Conservation (phyloP, 2,888 invertebrate species). For the Oscheius sp. region DNA sequence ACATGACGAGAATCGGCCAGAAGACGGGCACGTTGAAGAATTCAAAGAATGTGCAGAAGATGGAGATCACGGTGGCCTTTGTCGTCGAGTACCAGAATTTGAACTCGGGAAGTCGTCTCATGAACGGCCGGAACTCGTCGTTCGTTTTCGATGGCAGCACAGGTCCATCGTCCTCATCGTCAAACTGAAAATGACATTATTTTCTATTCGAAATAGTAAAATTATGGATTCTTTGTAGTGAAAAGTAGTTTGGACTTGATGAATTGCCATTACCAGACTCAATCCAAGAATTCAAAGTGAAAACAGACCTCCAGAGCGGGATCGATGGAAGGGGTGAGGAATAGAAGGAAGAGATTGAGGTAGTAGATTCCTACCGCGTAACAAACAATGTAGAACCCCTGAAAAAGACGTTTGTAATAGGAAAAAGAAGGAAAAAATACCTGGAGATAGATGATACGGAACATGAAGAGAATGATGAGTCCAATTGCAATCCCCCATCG, state of each 20-base stretch:
- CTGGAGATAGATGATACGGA: constrained; percentile 68
- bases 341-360: constrained; percentile 98
- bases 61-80: constrained; percentile 90
- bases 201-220: neutral
- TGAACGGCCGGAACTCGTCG: constrained; percentile 98
- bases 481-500: constrained; percentile 70
- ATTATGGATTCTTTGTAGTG: too few species aligned
- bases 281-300: neutral
- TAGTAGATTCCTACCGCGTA: constrained; percentile 99
- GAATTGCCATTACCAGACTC: neutral
- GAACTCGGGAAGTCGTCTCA: constrained; percentile 94
- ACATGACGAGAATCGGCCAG: constrained; percentile 99
- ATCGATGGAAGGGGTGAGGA: constrained; percentile 99
- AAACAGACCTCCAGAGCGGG: constrained; percentile 81
- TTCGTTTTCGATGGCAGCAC: constrained; percentile 92
- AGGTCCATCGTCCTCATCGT: constrained; percentile 79
- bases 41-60: constrained; percentile 94
- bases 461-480: constrained; percentile 60
- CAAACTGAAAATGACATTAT: constrained; percentile 26
- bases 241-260: too few species aligned
- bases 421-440: constrained; percentile 45
- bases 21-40: constrained; percentile 97
- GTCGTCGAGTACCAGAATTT: constrained; percentile 93
- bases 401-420: constrained; percentile 34
- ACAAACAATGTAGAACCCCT: constrained; percentile 99